Conservation (phyloP, 1,140 invertebrate species). For the Eufriesea mexicana region DNA sequence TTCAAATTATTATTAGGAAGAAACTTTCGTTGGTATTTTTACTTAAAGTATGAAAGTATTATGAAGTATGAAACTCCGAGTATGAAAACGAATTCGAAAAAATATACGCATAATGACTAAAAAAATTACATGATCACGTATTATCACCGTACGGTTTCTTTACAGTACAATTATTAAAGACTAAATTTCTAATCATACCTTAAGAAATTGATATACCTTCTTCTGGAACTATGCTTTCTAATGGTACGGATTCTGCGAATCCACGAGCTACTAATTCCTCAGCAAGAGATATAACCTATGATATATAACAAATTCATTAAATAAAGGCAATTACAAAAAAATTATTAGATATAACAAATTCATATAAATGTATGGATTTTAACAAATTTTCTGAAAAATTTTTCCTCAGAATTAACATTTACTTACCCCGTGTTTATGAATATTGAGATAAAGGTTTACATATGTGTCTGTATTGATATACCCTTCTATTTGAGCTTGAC, state of each 20-base stretch:
- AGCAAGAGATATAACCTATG: conserved; percentile 77
- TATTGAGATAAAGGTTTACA: conserved; percentile 76
- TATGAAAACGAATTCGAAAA: conserved; percentile 10
- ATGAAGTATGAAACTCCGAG: conserved; percentile 24
- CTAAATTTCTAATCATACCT: conserved; percentile 32
- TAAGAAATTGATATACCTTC: conserved; percentile 33
- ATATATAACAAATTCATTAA: conserved; percentile 3
- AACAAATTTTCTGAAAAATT: neutral
- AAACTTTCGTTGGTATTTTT: neutral
- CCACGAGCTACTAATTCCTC: conserved; percentile 77
- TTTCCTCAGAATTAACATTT: neutral
- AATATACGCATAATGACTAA: conserved; percentile 29
- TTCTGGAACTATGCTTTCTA: conserved; percentile 69
- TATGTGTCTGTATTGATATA: conserved; percentile 85
- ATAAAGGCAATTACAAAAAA: neutral
- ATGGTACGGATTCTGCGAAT: conserved; percentile 68
- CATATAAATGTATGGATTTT: neutral
- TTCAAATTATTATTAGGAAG: neutral
- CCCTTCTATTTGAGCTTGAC: conserved; percentile 93
- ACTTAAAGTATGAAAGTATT: neutral
- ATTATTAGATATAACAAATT: neutral
- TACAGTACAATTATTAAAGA: conserved; percentile 24
- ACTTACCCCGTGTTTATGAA: conserved; percentile 77
- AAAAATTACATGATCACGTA: conserved; percentile 43
- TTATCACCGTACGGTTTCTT: conserved; percentile 39